Conservation (phyloP, 2,888 invertebrate species). For the Cetonia aurata region DNA sequence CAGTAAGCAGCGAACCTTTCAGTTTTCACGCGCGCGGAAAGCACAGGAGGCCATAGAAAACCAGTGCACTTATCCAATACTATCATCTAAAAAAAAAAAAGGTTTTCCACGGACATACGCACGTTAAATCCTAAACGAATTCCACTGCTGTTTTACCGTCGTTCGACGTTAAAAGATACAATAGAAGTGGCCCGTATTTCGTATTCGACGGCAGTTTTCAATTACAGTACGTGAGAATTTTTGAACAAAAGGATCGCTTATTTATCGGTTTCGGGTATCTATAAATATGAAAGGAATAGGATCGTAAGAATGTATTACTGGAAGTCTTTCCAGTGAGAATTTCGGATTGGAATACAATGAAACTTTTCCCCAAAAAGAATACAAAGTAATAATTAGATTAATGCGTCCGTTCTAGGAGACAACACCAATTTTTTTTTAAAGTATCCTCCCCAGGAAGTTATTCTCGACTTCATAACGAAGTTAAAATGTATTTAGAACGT, state of each 20-base stretch:
- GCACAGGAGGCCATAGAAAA: neutral
- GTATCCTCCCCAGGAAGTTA: too few species aligned
- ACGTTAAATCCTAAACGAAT: constrained; percentile 3
- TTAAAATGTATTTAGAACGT: too few species aligned
- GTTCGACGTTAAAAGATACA: neutral
- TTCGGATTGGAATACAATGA: constrained; percentile 4
- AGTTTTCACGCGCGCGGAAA: constrained; percentile 4
- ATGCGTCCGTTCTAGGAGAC: too few species aligned
- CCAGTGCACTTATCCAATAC: too few species aligned
- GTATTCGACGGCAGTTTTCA: constrained; percentile 4
- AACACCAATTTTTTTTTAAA: too few species aligned
- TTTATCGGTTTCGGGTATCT: constrained; percentile 3
- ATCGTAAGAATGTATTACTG: neutral
- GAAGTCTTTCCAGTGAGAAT: constrained; percentile 4
- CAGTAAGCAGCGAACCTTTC: neutral
- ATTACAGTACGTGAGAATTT: constrained; percentile 11
- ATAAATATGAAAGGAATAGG: neutral
- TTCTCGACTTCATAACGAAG: too few species aligned
- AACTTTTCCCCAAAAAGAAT: too few species aligned
- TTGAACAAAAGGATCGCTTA: constrained; percentile 1
- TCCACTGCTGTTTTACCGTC: neutral
- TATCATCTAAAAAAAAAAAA: neutral
- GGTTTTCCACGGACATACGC: neutral
- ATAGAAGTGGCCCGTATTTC: neutral
- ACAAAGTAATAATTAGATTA: too few species aligned